Evolutionary conservation across 2,113 vertebrate genomes (phyloP).

Genomic region (Picathartes gymnocephalus): DNA sequence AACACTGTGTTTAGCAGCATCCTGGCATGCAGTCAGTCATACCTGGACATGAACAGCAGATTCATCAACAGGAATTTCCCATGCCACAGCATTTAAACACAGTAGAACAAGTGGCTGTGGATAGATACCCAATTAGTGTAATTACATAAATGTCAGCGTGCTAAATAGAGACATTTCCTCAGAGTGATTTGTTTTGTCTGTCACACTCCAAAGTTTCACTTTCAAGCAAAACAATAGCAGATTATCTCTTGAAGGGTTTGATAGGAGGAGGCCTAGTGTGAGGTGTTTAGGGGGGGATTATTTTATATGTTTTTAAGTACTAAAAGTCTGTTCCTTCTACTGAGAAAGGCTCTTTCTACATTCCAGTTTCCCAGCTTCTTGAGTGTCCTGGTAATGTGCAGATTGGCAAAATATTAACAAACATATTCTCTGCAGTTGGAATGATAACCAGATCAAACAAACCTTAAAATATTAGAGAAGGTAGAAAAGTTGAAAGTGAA

Average conservation of each 20-base stretch:
- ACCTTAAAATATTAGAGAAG: neutral
- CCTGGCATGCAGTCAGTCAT: neutral
- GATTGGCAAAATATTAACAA: neutral
- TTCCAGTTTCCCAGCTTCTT: neutral
- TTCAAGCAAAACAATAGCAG: neutral
- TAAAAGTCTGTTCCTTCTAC: neutral
- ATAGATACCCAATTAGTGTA: neutral
- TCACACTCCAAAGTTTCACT: neutral
- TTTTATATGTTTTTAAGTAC: neutral
- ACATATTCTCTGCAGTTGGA: neutral
- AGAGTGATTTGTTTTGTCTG: neutral
- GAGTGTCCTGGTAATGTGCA: neutral
- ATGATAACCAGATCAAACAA: neutral
- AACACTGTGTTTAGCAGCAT: neutral
- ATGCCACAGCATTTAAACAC: neutral
- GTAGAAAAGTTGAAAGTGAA: neutral
- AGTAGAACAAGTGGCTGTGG: neutral
- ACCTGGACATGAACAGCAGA: neutral
- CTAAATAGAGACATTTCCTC: neutral
- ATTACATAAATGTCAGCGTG: neutral
- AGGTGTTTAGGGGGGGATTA: neutral
- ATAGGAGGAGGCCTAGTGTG: neutral
- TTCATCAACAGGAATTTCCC: neutral
- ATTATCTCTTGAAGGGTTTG: neutral
- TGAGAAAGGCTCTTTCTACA: neutral